Percentiles rank a stretch among this genome's conserved stretches.
phyloP scores from a whole-genome alignment of 64 coral and sea anemone species.

The Montipora capricornis region DNA sequence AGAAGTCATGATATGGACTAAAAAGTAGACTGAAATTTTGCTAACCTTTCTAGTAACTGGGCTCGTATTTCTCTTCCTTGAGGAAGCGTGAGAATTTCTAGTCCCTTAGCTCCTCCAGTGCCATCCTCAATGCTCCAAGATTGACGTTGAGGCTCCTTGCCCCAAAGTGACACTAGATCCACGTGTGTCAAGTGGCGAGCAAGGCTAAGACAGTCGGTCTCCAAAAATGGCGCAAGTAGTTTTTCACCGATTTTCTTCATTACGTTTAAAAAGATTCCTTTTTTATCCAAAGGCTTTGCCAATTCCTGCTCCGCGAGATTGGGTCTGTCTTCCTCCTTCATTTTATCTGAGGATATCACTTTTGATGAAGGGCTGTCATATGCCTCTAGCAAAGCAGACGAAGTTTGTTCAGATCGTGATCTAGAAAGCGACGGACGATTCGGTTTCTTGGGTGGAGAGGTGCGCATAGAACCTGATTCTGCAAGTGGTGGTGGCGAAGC shows the following conservation, averaged over 20 bases:
- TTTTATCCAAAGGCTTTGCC: conserved; percentile 59
- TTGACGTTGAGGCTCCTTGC: conserved; percentile 23
- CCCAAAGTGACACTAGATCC: conserved; percentile 75
- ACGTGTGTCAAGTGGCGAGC: conserved; percentile 82
- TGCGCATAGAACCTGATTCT: not conserved
- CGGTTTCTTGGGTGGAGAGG: conserved; percentile 22
- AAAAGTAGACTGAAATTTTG: not conserved
- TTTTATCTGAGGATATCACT: not conserved
- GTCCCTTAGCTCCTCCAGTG: conserved; percentile 76
- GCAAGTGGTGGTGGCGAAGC: not conserved
- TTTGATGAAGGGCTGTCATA: conserved; percentile 19
- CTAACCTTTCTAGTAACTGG: conserved; percentile 78
- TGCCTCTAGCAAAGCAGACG: not conserved
- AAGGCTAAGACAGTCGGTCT: conserved; percentile 54
- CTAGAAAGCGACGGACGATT: conserved; percentile 1
- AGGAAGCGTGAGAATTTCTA: conserved; percentile 81
- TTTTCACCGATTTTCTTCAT: conserved; percentile 74
- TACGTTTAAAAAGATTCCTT: conserved; percentile 86
- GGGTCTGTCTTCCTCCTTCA: not conserved
- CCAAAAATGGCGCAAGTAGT: conserved; percentile 70
- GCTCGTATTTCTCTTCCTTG: conserved; percentile 84
- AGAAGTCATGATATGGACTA: not conserved
- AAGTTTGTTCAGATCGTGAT: conserved; percentile 15
- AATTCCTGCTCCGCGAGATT: not conserved
- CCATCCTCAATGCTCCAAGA: conserved; percentile 76